These are phyloP conservation scores for Zelostemma sp. DNA, from an alignment of 1,140 invertebrate genomes.

Conservation along the genomic window DNA sequence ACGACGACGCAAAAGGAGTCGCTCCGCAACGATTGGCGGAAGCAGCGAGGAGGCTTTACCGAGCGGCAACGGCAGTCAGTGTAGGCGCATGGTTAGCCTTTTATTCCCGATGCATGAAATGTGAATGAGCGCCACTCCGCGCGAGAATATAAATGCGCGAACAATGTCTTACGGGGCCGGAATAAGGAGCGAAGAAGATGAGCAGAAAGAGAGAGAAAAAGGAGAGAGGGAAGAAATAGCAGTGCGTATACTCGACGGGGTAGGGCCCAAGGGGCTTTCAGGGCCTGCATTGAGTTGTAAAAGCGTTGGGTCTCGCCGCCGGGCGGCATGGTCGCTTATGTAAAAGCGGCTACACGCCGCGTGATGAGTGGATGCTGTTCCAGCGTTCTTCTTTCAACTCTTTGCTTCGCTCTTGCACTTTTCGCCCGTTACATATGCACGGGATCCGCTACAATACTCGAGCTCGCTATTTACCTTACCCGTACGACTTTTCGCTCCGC, in stretches of 20 bases:
- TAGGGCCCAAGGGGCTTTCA: constrained; percentile 50
- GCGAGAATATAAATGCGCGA: constrained; percentile 48
- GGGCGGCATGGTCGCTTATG: constrained; percentile 69
- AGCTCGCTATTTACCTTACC: constrained; percentile 11
- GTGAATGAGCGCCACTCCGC: constrained; percentile 29
- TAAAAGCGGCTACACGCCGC: constrained; percentile 70
- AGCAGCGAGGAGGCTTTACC: constrained; percentile 9
- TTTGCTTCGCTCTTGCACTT: constrained; percentile 56
- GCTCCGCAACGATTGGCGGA: constrained; percentile 13
- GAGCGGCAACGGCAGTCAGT: constrained; percentile 13
- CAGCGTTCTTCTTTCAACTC: constrained; percentile 66
- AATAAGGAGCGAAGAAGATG: constrained; percentile 32
- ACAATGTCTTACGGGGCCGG: constrained; percentile 49
- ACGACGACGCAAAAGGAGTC: constrained; percentile 27
- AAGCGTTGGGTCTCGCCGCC: constrained; percentile 67
- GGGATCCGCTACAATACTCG: constrained; percentile 8
- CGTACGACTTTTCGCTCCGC: constrained; percentile 5
- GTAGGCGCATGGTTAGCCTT: constrained; percentile 26
- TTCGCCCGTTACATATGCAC: constrained; percentile 32
- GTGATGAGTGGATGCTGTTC: constrained; percentile 70
- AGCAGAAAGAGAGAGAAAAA: constrained; percentile 26
- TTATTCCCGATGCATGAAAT: constrained; percentile 24
- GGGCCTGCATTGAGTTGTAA: constrained; percentile 70
- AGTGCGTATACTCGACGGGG: constrained; percentile 20
- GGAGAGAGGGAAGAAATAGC: constrained; percentile 38